Evolutionary conservation across 2,888 invertebrate species (phyloP).

Genomic region (Homarus gammarus): DNA sequence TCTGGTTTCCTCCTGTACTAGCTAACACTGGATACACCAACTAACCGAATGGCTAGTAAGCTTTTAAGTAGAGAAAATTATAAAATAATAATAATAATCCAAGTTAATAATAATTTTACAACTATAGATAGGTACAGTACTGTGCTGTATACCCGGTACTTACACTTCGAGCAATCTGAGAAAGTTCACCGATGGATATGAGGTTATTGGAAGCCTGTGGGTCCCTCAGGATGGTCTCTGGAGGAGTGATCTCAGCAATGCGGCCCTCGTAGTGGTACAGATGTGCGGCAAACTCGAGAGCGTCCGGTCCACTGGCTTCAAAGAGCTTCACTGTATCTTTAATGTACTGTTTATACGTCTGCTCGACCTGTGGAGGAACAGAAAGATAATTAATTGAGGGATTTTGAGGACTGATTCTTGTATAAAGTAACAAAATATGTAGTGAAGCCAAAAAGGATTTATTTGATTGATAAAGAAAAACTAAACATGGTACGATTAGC

Average conservation of each 20-base stretch:
- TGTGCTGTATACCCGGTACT: too few relatives aligned
- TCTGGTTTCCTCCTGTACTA: too few relatives aligned
- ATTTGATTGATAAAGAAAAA: too few relatives aligned
- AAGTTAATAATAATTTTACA: too few relatives aligned
- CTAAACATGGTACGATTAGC: too few relatives aligned
- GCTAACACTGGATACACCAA: too few relatives aligned
- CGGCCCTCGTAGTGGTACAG: conserved; percentile 77
- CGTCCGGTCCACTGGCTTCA: conserved; percentile 76
- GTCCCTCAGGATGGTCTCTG: conserved; percentile 56
- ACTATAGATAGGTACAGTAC: too few relatives aligned
- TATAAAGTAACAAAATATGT: background rate
- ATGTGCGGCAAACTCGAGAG: conserved; percentile 77
- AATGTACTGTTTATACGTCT: conserved; percentile 77
- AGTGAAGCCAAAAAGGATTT: too few relatives aligned
- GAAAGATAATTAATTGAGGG: background rate
- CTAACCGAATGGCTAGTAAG: too few relatives aligned
- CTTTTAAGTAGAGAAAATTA: too few relatives aligned
- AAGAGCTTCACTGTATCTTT: conserved; percentile 77
- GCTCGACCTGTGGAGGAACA: conserved; percentile 76
- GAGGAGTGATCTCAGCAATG: conserved; percentile 77
- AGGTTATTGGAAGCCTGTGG: conserved; percentile 67
- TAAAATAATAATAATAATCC: too few relatives aligned
- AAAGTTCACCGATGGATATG: conserved; percentile 70
- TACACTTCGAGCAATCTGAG: conserved; percentile 70
- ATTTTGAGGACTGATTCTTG: background rate